phyloP scores from a whole-genome alignment of 1,140 invertebrate species.

The Argopecten irradians region DNA sequence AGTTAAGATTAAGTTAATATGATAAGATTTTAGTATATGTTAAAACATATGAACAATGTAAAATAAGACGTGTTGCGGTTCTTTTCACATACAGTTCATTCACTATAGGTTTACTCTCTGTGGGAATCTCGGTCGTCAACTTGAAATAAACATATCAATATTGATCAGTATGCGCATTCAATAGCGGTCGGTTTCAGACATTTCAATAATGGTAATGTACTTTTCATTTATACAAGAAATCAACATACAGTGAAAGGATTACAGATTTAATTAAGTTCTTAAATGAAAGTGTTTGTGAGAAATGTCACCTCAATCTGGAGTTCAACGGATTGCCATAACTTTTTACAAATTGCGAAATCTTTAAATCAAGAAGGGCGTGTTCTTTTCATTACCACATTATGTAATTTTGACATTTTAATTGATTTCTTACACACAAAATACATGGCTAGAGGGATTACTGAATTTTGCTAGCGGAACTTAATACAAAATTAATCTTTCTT shows the following conservation, averaged over 20 bases:
- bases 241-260: neutral
- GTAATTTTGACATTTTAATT: neutral
- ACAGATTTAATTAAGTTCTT: neutral
- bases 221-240: neutral
- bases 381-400: neutral
- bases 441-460: too few species aligned
- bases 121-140: neutral
- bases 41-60: neutral
- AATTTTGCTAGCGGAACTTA: too few species aligned
- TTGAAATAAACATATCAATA: neutral
- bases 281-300: neutral
- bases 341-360: too few species aligned
- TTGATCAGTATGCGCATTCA: neutral
- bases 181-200: neutral
- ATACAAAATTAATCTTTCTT: too few species aligned
- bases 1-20: too few species aligned
- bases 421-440: neutral
- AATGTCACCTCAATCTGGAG: neutral
- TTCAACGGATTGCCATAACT: neutral
- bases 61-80: neutral
- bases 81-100: neutral
- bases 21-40: too few species aligned
- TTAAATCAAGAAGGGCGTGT: too few species aligned
- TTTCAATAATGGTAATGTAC: neutral
- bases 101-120: too few species aligned